phyloP scores from a whole-genome alignment of 2,888 invertebrate species.

The Diaphora mendica region DNA sequence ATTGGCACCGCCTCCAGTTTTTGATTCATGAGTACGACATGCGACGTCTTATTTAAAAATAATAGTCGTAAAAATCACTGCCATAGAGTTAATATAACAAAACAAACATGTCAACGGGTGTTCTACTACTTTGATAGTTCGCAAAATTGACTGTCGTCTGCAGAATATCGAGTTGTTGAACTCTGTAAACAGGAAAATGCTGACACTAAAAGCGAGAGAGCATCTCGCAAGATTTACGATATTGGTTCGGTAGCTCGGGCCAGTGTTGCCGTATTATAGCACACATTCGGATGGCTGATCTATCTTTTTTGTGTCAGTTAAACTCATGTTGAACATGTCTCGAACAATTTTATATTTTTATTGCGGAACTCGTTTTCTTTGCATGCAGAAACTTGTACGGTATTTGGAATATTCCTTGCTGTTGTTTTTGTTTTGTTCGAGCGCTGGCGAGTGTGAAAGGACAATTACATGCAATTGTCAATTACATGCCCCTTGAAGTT shows the following conservation, averaged over 20 bases:
- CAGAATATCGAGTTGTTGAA: slow-evolving; percentile 67
- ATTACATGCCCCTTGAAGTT: slow-evolving; percentile 55
- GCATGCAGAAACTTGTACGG: slow-evolving; percentile 60
- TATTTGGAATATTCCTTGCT: slow-evolving; percentile 52
- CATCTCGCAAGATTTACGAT: slow-evolving; percentile 69
- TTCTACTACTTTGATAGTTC: slow-evolving; percentile 35
- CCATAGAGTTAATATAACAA: slow-evolving; percentile 41
- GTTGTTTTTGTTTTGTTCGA: slow-evolving; percentile 56
- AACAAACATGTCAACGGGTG: slow-evolving; percentile 37
- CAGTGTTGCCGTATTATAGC: slow-evolving; percentile 64
- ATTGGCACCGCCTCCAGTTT: slow-evolving; percentile 62
- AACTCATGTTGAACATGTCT: slow-evolving; percentile 59
- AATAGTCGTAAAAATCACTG: too few relatives aligned
- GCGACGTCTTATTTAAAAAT: slow-evolving; percentile 51
- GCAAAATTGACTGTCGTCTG: slow-evolving; percentile 53
- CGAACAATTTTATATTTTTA: slow-evolving; percentile 57
- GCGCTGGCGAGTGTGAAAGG: slow-evolving; percentile 50
- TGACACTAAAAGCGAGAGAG: slow-evolving; percentile 57
- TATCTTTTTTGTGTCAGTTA: slow-evolving; percentile 56
- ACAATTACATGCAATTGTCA: slow-evolving; percentile 60
- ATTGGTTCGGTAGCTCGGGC: slow-evolving; percentile 65
- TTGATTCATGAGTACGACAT: slow-evolving; percentile 53
- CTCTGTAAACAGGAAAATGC: slow-evolving; percentile 67
- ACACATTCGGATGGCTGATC: slow-evolving; percentile 42
- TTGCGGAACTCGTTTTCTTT: slow-evolving; percentile 61